A percentile compares a stretch with the other conserved stretches of the same genome.
Evolutionary conservation across 2,888 invertebrate species (phyloP).

Genomic region (Eupelmus urozonus): DNA sequence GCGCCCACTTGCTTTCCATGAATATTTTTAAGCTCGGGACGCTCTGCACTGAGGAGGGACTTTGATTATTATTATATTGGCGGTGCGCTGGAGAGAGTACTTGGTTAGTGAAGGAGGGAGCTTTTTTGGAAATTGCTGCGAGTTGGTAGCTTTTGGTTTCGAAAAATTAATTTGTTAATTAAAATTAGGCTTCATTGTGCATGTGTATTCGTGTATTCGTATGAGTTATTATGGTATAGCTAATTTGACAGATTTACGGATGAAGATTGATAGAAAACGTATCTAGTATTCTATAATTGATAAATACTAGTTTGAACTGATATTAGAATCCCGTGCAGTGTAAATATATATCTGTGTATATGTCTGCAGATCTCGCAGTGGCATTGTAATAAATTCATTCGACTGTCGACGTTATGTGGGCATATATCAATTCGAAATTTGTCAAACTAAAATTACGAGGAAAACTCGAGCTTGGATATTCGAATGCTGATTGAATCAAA

Average conservation of each 20-base stretch:
- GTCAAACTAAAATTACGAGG: slow-evolving; percentile 30
- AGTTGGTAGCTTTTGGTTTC: too few relatives aligned
- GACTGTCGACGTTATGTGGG: background rate
- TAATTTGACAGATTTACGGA: background rate
- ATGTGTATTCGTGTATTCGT: too few relatives aligned
- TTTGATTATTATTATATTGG: slow-evolving; percentile 30
- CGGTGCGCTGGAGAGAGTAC: background rate
- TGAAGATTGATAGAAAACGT: background rate
- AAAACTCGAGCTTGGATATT: background rate
- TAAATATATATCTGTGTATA: too few relatives aligned
- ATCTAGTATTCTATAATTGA: background rate
- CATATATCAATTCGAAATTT: slow-evolving; percentile 13
- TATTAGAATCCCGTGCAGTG: too few relatives aligned
- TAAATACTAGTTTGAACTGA: background rate
- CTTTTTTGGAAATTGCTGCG: too few relatives aligned
- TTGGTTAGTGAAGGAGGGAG: slow-evolving; percentile 6
- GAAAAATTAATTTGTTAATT: too few relatives aligned
- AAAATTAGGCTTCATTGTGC: too few relatives aligned
- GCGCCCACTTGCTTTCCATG: too few relatives aligned
- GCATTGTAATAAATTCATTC: slow-evolving; percentile 26
- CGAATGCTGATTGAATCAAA: slow-evolving; percentile 9
- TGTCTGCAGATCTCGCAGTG: background rate
- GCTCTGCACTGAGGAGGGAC: too few relatives aligned
- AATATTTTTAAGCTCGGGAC: slow-evolving; percentile 50
- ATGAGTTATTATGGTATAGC: too few relatives aligned